Conservation (phyloP, 2,113 vertebrate species). For the Poeciliopsis occidentalis region DNA sequence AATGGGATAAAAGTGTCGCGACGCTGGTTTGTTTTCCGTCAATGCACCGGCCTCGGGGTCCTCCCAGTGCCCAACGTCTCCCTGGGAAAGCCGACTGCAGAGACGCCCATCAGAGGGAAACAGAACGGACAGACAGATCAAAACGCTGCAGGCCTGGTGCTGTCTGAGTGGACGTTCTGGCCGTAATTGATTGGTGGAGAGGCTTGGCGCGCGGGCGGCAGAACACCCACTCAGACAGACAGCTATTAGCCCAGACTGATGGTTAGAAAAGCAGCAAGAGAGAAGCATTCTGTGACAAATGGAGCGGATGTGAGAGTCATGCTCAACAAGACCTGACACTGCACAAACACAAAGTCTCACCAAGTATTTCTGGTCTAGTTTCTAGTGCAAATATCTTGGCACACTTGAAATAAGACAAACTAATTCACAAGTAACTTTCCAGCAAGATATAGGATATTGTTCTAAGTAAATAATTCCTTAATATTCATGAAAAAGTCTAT, state of each 20-base stretch:
- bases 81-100: constrained; percentile 94
- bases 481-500: no score
- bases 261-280: constrained; percentile 12
- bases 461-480: no score
- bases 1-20: constrained; percentile 99
- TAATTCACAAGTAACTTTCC: no score
- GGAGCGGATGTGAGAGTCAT: constrained; percentile 16
- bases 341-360: no score
- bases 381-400: no score
- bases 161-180: constrained; percentile 31
- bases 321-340: neutral
- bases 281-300: constrained; percentile 34
- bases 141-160: constrained; percentile 36
- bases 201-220: neutral
- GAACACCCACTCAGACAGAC: constrained; percentile 43
- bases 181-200: constrained; percentile 5
- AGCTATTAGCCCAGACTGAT: constrained; percentile 33
- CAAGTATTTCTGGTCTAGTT: no score
- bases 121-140: constrained; percentile 66
- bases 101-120: constrained; percentile 70
- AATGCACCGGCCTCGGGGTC: constrained; percentile 94
- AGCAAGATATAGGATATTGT: no score
- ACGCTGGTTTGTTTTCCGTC: constrained; percentile 96
- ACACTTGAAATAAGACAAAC: no score
- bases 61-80: constrained; percentile 91